Evolutionary conservation across 1,140 invertebrate species (phyloP).

Genomic region (Drosophila prosaltans): DNA sequence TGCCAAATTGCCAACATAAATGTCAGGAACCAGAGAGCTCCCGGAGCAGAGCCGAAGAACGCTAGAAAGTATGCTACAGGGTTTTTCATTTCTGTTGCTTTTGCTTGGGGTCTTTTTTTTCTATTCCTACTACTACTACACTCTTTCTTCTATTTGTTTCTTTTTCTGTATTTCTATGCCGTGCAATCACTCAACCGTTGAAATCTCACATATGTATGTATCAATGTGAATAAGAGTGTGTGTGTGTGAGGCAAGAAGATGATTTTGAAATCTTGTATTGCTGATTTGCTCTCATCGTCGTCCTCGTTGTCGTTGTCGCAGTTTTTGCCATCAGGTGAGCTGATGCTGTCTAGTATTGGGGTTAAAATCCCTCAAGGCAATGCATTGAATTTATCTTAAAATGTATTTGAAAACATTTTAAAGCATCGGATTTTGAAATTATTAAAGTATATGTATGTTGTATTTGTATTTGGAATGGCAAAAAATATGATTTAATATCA

Average conservation of each 20-base stretch:
- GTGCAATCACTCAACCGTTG: slow-evolving; percentile 77
- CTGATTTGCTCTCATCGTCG: slow-evolving; percentile 65
- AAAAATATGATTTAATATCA: neutral
- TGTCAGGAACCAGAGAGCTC: slow-evolving; percentile 39
- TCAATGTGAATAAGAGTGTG: slow-evolving; percentile 8
- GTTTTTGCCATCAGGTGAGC: slow-evolving; percentile 74
- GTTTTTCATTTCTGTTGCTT: slow-evolving; percentile 75
- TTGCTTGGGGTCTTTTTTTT: slow-evolving; percentile 33
- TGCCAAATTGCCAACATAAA: slow-evolving; percentile 81
- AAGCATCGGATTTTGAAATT: neutral
- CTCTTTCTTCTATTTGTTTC: slow-evolving; percentile 40
- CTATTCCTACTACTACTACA: slow-evolving; percentile 7
- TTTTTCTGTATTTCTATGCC: slow-evolving; percentile 61
- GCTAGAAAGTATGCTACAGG: slow-evolving; percentile 63
- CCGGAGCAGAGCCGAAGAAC: slow-evolving; percentile 14
- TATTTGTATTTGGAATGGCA: neutral
- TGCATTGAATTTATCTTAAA: slow-evolving; percentile 61
- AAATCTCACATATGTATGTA: slow-evolving; percentile 62
- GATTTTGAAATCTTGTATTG: slow-evolving; percentile 81
- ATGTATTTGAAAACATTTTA: slow-evolving; percentile 20
- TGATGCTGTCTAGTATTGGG: slow-evolving; percentile 30
- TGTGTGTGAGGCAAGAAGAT: slow-evolving; percentile 45
- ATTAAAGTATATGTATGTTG: neutral
- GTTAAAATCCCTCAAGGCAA: slow-evolving; percentile 70
- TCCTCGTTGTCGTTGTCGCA: slow-evolving; percentile 53